Evolutionary conservation across 2,888 invertebrate genomes (phyloP).

Genomic region (Salpingus planirostris): DNA sequence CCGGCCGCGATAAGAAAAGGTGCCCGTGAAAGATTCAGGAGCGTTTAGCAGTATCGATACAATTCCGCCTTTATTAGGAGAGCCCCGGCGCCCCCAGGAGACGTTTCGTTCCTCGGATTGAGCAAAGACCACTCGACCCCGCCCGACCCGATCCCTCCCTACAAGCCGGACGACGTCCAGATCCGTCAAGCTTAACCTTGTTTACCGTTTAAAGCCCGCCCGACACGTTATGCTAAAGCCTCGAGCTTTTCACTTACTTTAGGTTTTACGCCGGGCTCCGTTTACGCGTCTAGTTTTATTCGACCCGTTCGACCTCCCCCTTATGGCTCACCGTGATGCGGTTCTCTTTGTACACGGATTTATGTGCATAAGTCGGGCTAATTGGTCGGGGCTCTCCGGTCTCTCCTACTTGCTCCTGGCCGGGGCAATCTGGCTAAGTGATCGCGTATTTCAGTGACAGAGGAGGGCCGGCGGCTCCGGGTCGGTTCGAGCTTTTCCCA

Average conservation of each 20-base stretch:
- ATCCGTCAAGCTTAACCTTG: constrained; percentile 21
- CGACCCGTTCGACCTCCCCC: no score
- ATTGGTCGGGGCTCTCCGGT: not conserved
- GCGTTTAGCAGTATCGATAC: constrained; percentile 7
- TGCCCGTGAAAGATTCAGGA: no score
- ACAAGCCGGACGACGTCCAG: constrained; percentile 10
- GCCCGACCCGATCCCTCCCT: constrained; percentile 13
- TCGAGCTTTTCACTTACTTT: constrained; percentile 16
- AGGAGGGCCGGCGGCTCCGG: constrained; percentile 2
- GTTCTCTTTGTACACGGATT: no score
- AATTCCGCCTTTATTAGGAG: constrained; percentile 11
- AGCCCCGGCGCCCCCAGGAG: constrained; percentile 5
- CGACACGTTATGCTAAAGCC: constrained; percentile 16
- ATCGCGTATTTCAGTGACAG: constrained; percentile 18
- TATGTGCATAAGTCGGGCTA: not conserved
- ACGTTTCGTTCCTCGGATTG: constrained; percentile 7
- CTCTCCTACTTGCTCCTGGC: constrained; percentile 1
- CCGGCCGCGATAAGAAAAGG: no score
- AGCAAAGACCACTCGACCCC: constrained; percentile 10
- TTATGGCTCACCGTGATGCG: no score
- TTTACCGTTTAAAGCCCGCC: constrained; percentile 17
- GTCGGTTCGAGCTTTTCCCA: constrained; percentile 9
- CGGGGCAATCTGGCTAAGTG: constrained; percentile 21
- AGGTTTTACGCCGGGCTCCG: no score
- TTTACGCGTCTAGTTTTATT: no score